phyloP scores from a whole-genome alignment of 2,113 vertebrate genomes.

The Trichomycterus rosablanca region DNA sequence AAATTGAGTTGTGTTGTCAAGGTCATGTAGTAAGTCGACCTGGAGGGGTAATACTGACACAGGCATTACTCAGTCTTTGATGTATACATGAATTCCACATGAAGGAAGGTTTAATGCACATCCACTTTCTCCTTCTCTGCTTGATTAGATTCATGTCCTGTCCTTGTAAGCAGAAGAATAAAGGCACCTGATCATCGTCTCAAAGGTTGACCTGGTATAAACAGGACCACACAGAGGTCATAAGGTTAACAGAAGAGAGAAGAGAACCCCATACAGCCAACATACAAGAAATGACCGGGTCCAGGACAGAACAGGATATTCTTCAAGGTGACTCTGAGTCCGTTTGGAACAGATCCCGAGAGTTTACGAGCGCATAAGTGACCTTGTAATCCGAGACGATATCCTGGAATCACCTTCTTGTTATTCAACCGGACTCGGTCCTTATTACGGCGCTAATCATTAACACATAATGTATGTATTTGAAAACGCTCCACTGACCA shows the following conservation, averaged over 20 bases:
- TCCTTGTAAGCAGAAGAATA: no score
- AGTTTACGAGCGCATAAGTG: slow-evolving; percentile 31
- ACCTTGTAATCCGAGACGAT: slow-evolving; percentile 32
- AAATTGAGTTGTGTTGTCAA: no score
- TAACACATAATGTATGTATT: slow-evolving; percentile 13
- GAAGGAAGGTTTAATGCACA: no score
- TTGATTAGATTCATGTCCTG: no score
- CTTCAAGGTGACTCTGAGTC: slow-evolving; percentile 44
- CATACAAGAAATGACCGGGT: slow-evolving; percentile 23
- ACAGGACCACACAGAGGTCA: background rate
- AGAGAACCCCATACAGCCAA: background rate
- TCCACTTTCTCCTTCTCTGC: no score
- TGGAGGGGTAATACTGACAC: no score
- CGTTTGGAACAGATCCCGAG: slow-evolving; percentile 35
- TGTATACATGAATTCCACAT: no score
- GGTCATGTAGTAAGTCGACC: no score
- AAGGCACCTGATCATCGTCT: background rate
- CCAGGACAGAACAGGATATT: slow-evolving; percentile 28
- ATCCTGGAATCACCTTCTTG: slow-evolving; percentile 22
- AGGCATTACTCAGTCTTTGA: no score
- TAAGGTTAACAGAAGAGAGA: background rate
- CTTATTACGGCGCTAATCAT: slow-evolving; percentile 25
- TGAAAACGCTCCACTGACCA: background rate
- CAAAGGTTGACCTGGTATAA: background rate
- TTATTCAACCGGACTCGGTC: slow-evolving; percentile 20